Percentiles rank a stretch among this genome's conserved stretches.
Conservation (phyloP, 2,888 invertebrate genomes). For the Metacarcinus magister region DNA sequence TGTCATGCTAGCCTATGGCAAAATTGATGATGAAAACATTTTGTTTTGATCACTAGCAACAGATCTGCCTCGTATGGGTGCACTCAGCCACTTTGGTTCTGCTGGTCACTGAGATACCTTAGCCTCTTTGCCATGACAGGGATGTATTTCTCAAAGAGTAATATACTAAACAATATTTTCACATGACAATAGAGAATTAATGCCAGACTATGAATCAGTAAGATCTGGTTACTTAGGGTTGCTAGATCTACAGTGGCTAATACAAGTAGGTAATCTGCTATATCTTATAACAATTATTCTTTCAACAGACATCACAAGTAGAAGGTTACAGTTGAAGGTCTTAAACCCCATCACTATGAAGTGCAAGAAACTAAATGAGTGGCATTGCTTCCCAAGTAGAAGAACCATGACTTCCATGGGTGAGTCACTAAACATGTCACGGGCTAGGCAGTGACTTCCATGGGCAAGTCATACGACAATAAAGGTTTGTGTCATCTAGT, state of each 20-base stretch:
- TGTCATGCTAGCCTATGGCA: background rate
- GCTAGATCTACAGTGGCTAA: conserved; percentile 3
- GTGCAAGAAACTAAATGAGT: background rate
- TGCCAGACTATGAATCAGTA: background rate
- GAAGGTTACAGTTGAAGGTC: background rate
- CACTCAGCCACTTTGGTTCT: background rate
- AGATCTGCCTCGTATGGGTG: background rate
- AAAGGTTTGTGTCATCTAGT: conserved; percentile 5
- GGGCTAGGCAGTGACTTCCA: conserved; percentile 1
- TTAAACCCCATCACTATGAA: background rate
- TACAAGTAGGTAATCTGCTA: background rate
- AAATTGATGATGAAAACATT: background rate
- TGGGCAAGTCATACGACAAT: background rate
- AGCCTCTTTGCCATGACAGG: background rate
- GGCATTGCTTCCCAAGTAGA: background rate
- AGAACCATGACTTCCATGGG: conserved; percentile 17
- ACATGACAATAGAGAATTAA: background rate
- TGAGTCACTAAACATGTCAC: background rate
- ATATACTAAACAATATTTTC: background rate
- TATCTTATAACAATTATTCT: background rate
- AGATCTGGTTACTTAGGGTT: conserved; percentile 26
- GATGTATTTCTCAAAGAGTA: background rate
- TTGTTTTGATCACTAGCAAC: background rate
- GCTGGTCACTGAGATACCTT: background rate
- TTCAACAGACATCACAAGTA: background rate